These are phyloP conservation scores for Nasonia giraulti DNA, from an alignment of 1,140 invertebrate species.

Conservation along the genomic window DNA sequence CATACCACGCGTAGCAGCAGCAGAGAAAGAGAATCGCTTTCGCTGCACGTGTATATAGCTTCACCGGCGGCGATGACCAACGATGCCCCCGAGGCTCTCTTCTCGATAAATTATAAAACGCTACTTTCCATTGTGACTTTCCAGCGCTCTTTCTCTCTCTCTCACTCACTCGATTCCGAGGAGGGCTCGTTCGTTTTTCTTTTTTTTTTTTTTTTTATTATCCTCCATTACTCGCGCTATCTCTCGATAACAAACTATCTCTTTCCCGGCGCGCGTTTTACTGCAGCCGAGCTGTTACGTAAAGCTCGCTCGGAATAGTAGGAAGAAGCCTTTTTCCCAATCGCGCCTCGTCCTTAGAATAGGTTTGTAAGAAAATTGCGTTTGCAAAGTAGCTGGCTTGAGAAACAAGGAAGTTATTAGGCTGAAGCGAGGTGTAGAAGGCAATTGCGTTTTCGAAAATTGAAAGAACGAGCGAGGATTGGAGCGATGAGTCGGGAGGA, in stretches of 20 bases:
- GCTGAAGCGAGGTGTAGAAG: background rate
- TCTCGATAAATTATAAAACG: conserved; percentile 43
- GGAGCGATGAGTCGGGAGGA: too few relatives aligned
- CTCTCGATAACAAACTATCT: background rate
- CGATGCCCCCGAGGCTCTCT: conserved; percentile 54
- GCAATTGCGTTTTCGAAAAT: conserved; percentile 18
- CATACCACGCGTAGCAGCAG: background rate
- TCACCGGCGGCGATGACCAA: conserved; percentile 57
- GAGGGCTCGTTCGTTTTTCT: too few relatives aligned
- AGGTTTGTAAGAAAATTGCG: background rate
- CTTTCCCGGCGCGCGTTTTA: background rate
- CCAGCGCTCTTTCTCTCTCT: conserved; percentile 17
- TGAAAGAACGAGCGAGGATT: conserved; percentile 12
- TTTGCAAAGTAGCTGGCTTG: background rate
- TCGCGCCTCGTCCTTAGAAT: background rate
- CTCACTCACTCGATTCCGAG: background rate
- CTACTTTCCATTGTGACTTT: conserved; percentile 53
- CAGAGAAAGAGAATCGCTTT: conserved; percentile 61
- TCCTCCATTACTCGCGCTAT: too few relatives aligned
- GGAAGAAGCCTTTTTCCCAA: background rate
- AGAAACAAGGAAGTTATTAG: conserved; percentile 41
- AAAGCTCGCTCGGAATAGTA: background rate
- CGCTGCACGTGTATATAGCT: conserved; percentile 48
- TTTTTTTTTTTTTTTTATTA: too few relatives aligned
- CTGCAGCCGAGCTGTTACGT: background rate